Conservation (phyloP, 2,797 vertebrate species). For the Tadarida brasiliensis region DNA sequence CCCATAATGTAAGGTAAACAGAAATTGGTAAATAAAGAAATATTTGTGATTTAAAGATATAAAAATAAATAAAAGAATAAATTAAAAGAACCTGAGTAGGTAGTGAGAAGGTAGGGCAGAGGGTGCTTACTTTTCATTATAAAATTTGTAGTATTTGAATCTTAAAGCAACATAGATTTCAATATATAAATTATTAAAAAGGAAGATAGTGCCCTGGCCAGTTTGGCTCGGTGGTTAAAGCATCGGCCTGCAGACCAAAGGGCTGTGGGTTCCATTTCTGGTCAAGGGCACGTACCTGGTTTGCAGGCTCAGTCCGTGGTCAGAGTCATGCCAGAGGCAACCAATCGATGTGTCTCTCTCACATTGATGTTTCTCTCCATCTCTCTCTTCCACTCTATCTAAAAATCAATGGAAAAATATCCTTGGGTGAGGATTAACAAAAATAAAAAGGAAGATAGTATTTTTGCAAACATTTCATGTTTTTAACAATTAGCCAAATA, state of each 20-base stretch:
- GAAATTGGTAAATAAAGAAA: not conserved
- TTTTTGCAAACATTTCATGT: not conserved
- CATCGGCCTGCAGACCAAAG: no score
- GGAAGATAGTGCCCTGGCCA: not conserved
- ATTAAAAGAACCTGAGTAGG: not conserved
- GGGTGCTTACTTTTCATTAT: not conserved
- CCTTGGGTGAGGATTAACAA: no score
- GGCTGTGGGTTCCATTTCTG: no score
- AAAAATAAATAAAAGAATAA: slow-evolving; percentile 15
- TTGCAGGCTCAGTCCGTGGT: no score
- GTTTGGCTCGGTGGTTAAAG: no score
- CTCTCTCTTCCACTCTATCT: no score
- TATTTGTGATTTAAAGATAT: not conserved
- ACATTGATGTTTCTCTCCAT: no score
- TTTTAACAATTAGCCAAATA: not conserved
- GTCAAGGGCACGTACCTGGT: no score
- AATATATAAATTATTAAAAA: not conserved
- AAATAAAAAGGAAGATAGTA: not conserved
- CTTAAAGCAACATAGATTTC: not conserved
- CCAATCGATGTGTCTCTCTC: no score
- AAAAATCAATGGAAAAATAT: no score
- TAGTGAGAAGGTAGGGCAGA: not conserved
- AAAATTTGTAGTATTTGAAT: slow-evolving; percentile 1
- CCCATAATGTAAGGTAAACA: not conserved
- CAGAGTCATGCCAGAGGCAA: no score